Percentiles rank a stretch among this genome's conserved stretches.
phyloP scores from a whole-genome alignment of 92 coral and sea anemone species.

The Montipora capitata region DNA sequence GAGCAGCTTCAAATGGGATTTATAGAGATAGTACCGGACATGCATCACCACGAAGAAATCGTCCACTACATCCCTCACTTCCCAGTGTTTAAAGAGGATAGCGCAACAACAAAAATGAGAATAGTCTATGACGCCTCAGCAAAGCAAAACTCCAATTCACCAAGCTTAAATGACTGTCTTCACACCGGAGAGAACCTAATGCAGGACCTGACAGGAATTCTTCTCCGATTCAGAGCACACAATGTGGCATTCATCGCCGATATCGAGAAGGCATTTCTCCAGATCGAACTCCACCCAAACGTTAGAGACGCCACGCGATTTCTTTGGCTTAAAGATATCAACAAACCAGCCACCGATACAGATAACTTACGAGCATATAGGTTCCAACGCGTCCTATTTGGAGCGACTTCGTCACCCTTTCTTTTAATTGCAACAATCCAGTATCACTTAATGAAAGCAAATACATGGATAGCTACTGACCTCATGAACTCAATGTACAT shows the following conservation, averaged over 20 bases:
- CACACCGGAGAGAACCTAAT: no score
- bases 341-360: conserved; percentile 16
- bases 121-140: not conserved
- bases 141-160: no score
- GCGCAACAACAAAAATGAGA: no score
- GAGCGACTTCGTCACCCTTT: conserved; percentile 62
- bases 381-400: conserved; percentile 45
- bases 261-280: not conserved
- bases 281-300: conserved; percentile 17
- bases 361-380: conserved; percentile 36
- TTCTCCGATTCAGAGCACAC: not conserved
- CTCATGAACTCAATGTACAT: conserved; percentile 45
- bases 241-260: not conserved
- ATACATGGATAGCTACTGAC: conserved; percentile 40
- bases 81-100: conserved; percentile 13
- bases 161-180: no score
- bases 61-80: conserved; percentile 23
- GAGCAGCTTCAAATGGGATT: conserved; percentile 17
- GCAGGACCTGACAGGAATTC: conserved; percentile 17
- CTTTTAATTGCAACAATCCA: conserved; percentile 47
- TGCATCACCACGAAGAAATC: conserved; percentile 6
- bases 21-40: conserved; percentile 7
- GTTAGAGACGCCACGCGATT: conserved; percentile 40
- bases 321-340: conserved; percentile 23
- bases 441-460: conserved; percentile 13